A percentile compares a stretch with the other conserved stretches of the same genome.
These are phyloP conservation scores for Siderastrea radians DNA, from an alignment of 92 coral and sea anemone genomes.

Conservation along the genomic window DNA sequence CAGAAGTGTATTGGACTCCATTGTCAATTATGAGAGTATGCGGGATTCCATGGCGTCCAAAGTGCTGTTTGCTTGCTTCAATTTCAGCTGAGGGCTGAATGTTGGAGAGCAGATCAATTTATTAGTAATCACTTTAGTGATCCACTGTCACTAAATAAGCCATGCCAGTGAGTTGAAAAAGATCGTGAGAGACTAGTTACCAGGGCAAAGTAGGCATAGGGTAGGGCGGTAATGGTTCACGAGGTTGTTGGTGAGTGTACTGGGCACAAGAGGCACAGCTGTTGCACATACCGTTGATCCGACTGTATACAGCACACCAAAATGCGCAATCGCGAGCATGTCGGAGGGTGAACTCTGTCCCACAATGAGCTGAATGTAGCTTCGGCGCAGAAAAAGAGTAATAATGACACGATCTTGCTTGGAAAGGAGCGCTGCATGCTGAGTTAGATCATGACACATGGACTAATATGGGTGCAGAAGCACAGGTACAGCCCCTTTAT, in stretches of 20 bases:
- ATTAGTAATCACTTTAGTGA: too few relatives aligned
- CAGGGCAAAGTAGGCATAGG: conserved; percentile 71
- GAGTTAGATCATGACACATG: conserved; percentile 49
- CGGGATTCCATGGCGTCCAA: conserved; percentile 25
- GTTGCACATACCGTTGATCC: conserved; percentile 61
- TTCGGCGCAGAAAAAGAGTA: conserved; percentile 55
- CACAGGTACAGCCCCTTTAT: conserved; percentile 48
- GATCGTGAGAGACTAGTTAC: conserved; percentile 75
- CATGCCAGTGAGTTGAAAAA: conserved; percentile 59
- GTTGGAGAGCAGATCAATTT: conserved; percentile 33
- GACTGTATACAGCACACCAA: conserved; percentile 69
- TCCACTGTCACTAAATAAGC: conserved; percentile 34
- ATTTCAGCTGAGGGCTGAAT: conserved; percentile 61
- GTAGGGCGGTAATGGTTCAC: conserved; percentile 64
- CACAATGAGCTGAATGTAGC: conserved; percentile 76
- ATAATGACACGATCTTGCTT: conserved; percentile 52
- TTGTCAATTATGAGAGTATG: conserved; percentile 67
- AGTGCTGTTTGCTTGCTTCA: conserved; percentile 29
- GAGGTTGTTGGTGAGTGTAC: conserved; percentile 54
- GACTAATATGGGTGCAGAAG: conserved; percentile 60
- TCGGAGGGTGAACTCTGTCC: conserved; percentile 67
- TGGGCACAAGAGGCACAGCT: conserved; percentile 72
- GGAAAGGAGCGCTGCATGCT: conserved; percentile 27
- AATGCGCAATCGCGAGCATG: conserved; percentile 75
- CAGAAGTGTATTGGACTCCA: conserved; percentile 62